Conservation (phyloP, 1,140 invertebrate species). For the Drosophila lacteicornis region DNA sequence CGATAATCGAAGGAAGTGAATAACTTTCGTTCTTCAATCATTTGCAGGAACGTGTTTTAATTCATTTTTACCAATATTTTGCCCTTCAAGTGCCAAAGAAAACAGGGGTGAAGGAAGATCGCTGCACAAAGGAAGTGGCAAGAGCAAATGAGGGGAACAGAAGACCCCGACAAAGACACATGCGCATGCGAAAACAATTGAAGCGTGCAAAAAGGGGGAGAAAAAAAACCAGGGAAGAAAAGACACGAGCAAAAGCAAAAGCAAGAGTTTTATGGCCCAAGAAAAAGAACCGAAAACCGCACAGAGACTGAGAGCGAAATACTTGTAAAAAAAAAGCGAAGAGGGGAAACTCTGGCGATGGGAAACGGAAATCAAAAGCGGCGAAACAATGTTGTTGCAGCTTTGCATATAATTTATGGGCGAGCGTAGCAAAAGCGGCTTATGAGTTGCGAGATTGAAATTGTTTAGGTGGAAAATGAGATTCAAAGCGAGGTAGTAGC, state of each 20-base stretch:
- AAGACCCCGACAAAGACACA: conserved; percentile 45
- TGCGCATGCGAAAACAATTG: conserved; percentile 80
- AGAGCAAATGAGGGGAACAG: conserved; percentile 12
- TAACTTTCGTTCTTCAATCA: conserved; percentile 32
- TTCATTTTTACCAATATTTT: conserved; percentile 29
- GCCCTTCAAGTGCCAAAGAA: neutral
- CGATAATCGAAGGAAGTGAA: conserved; percentile 50
- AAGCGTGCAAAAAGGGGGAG: conserved; percentile 70
- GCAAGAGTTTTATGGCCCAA: conserved; percentile 70
- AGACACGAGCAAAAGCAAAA: conserved; percentile 30
- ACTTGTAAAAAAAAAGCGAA: conserved; percentile 64
- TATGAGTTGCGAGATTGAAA: conserved; percentile 68
- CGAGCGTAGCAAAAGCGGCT: conserved; percentile 74
- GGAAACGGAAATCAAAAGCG: conserved; percentile 84
- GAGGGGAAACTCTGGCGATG: conserved; percentile 78
- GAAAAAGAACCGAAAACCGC: conserved; percentile 66
- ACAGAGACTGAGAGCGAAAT: conserved; percentile 36
- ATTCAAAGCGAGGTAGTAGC: conserved; percentile 30
- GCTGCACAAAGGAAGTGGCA: conserved; percentile 42
- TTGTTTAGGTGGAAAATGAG: conserved; percentile 71
- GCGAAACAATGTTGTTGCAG: conserved; percentile 65
- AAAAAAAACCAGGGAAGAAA: conserved; percentile 18
- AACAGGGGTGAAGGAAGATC: conserved; percentile 2
- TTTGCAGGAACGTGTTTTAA: conserved; percentile 30
- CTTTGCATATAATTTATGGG: conserved; percentile 82